Conservation (phyloP, 2,797 vertebrate genomes). For the Miichthys miiuy region DNA sequence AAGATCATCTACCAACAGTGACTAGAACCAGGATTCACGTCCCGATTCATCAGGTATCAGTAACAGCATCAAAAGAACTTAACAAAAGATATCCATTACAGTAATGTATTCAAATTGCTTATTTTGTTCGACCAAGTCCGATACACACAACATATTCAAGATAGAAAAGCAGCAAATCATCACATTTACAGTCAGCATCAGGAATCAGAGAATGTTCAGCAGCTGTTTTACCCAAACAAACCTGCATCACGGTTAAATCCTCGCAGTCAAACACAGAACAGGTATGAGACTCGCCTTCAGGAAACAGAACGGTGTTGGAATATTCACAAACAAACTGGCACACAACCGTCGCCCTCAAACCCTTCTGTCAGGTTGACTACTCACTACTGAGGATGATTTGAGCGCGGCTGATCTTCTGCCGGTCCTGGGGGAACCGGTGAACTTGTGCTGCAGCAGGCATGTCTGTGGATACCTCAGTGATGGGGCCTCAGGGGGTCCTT, state of each 20-base stretch:
- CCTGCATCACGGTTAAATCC: neutral
- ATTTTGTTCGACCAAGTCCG: neutral
- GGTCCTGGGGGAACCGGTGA: constrained; percentile 54
- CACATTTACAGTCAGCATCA: neutral
- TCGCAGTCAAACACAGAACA: neutral
- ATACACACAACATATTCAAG: neutral
- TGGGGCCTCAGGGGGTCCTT: constrained; percentile 21
- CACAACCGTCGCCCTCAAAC: neutral
- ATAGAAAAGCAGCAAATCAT: neutral
- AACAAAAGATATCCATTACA: no score
- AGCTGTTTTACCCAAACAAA: neutral
- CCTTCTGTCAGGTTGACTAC: constrained; percentile 53
- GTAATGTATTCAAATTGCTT: neutral
- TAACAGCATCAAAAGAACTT: no score
- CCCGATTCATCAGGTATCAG: neutral
- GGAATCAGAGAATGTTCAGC: neutral
- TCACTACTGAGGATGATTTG: constrained; percentile 84
- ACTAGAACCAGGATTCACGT: neutral
- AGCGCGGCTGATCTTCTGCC: constrained; percentile 77
- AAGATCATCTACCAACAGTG: neutral
- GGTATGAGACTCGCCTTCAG: neutral
- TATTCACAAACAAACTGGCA: neutral
- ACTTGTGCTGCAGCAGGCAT: constrained; percentile 75
- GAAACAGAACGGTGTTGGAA: neutral
- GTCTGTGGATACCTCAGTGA: constrained; percentile 35